Evolutionary conservation across 2,888 invertebrate genomes (phyloP).

Genomic region (Drosophila merina): DNA sequence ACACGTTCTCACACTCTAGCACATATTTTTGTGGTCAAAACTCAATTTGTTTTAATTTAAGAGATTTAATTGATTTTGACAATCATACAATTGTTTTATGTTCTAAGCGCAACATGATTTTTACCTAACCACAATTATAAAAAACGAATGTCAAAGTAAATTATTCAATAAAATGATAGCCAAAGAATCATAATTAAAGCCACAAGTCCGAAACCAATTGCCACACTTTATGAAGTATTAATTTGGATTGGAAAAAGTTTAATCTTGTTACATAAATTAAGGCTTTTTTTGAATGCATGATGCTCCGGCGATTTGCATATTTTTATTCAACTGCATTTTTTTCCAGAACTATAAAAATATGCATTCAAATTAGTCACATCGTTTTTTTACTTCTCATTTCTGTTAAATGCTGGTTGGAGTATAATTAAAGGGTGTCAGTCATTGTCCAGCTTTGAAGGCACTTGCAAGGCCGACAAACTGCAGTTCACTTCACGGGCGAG

Average conservation of each 20-base stretch:
- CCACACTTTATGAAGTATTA: slow-evolving; percentile 32
- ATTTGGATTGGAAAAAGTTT: slow-evolving; percentile 23
- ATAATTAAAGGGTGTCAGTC: slow-evolving; percentile 42
- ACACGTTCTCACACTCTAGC: slow-evolving; percentile 9
- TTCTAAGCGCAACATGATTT: slow-evolving; percentile 11
- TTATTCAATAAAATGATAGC: slow-evolving; percentile 21
- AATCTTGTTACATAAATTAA: slow-evolving; percentile 34
- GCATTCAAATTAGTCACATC: slow-evolving; percentile 12
- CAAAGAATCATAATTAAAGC: slow-evolving; percentile 23
- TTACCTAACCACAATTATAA: slow-evolving; percentile 2
- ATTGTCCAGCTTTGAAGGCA: slow-evolving; percentile 45
- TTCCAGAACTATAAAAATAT: slow-evolving; percentile 2
- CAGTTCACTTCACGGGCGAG: slow-evolving; percentile 45
- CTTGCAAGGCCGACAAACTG: slow-evolving; percentile 30
- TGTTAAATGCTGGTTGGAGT: slow-evolving; percentile 5
- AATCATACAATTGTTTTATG: slow-evolving; percentile 18
- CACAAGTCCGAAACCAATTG: slow-evolving; percentile 9
- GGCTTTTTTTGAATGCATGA: background rate
- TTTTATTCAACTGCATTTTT: slow-evolving; percentile 3
- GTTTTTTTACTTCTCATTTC: slow-evolving; percentile 4
- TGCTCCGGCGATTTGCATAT: slow-evolving; percentile 6
- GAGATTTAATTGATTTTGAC: slow-evolving; percentile 42
- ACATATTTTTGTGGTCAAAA: slow-evolving; percentile 19
- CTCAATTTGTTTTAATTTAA: slow-evolving; percentile 56
- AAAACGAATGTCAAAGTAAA: slow-evolving; percentile 21